Base-by-base conservation (phyloP, 2,888 invertebrate genomes). In the Dysmachus trigonus region DNA sequence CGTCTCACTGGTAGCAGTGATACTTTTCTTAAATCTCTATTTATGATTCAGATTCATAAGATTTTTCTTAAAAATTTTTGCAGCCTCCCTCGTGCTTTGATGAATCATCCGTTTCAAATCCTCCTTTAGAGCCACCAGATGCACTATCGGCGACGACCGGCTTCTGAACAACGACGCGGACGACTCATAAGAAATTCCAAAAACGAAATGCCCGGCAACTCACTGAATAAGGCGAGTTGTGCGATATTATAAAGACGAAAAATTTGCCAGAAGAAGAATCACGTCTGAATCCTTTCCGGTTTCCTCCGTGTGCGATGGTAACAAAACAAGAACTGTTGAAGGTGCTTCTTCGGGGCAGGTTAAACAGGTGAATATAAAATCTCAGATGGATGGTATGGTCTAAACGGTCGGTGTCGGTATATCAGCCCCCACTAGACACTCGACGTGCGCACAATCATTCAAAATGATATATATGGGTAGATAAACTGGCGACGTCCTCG, bases 251-350 rank as follows among this genome's bases (percentile, higher is more conserved):
- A 62, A 76, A 76, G 13, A 35, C 18, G 33, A 38, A 76, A 38
- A 62, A 41, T 41, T 8, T 27, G 62, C 62, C 6, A 76, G 33
- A 38, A 76, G 33, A 38, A 76, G 22, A 79, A 47, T 79, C 79
- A 79, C 79, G 79, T 79, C 51, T 47, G 31, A 51, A 79, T 79
- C 41, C 79, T 79, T 79, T 51, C 79, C 79, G 79, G 79, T 51
- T 79, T 79, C 51, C 30, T 79, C 38, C 13, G 27, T 27, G 22
- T 62, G 62, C 27, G 47, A 2, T 31, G 30, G 79, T 8, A 51
- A 30, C 30, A 30, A 22, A 79, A 51, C 51, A 22, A 30, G 13
- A 41, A 47, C 30, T 47, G 41, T 13, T 31, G 15, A 1, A 27
- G 0, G 27, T 27, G 27, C 62, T 62, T 62, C 47, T 27, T 51